Evolutionary conservation across 2,113 vertebrate genomes (phyloP).

Genomic region (Chinchilla lanigera): DNA sequence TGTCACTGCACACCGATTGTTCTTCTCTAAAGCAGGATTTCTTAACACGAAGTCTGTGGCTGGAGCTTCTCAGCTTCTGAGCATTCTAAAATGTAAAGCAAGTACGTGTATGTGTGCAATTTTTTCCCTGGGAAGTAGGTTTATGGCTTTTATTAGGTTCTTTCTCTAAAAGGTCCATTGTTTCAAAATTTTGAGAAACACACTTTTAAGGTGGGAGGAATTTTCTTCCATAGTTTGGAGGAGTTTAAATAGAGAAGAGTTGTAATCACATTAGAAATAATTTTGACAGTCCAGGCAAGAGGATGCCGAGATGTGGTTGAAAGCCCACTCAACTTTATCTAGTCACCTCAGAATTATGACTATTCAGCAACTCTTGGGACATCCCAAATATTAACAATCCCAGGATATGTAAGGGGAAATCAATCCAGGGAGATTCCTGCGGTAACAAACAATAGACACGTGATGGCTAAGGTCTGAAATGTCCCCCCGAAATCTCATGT

Average conservation of each 20-base stretch:
- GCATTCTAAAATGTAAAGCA: background rate
- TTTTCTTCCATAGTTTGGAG: background rate
- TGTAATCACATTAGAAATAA: background rate
- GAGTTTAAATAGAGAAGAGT: background rate
- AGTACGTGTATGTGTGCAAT: rapidly evolving
- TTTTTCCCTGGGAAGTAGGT: background rate
- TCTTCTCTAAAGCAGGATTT: background rate
- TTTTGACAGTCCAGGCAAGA: background rate
- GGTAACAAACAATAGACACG: background rate
- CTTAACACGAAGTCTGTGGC: background rate
- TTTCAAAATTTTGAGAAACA: constrained; percentile 20
- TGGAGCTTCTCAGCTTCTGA: background rate
- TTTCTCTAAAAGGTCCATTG: background rate
- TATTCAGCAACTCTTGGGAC: background rate
- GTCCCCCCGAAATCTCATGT: background rate
- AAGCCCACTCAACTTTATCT: background rate
- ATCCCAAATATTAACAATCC: background rate
- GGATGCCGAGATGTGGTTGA: background rate
- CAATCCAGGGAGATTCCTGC: background rate
- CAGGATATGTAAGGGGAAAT: background rate
- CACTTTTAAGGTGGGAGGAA: background rate
- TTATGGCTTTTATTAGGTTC: background rate
- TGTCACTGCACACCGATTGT: background rate
- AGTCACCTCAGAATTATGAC: background rate
- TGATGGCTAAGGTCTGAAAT: background rate